Conservation (phyloP, 2,888 invertebrate species). For the Plagodis dolabraria region DNA sequence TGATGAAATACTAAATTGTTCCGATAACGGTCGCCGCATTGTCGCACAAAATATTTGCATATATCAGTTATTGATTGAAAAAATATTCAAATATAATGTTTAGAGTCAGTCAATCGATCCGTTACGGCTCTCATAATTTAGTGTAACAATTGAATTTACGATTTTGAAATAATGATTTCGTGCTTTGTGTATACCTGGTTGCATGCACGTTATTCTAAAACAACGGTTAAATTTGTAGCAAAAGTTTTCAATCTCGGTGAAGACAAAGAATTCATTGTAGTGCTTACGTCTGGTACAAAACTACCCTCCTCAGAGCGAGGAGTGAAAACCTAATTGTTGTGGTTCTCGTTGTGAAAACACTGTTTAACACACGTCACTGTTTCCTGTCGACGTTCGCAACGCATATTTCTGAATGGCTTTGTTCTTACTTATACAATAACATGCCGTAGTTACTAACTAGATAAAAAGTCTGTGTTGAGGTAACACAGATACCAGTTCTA, state of each 20-base stretch:
- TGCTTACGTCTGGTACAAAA: slow-evolving; percentile 63
- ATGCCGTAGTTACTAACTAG: slow-evolving; percentile 51
- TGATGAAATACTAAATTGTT: slow-evolving; percentile 80
- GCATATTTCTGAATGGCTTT: slow-evolving; percentile 79
- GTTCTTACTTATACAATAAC: slow-evolving; percentile 77
- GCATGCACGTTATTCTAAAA: slow-evolving; percentile 38
- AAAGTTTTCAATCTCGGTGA: slow-evolving; percentile 55
- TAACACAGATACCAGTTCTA: slow-evolving; percentile 1
- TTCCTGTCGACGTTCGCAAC: slow-evolving; percentile 63
- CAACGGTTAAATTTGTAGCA: slow-evolving; percentile 24
- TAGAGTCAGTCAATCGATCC: slow-evolving; percentile 74
- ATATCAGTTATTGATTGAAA: slow-evolving; percentile 84
- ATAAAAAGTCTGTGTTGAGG: slow-evolving; percentile 39
- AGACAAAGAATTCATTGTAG: slow-evolving; percentile 62
- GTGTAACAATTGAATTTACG: slow-evolving; percentile 55
- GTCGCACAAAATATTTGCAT: slow-evolving; percentile 76
- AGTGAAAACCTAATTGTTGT: slow-evolving; percentile 77
- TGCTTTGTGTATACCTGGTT: slow-evolving; percentile 45
- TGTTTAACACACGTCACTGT: slow-evolving; percentile 74
- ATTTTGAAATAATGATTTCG: slow-evolving; percentile 64
- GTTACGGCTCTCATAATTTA: slow-evolving; percentile 76
- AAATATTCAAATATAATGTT: slow-evolving; percentile 80
- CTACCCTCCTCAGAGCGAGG: slow-evolving; percentile 68
- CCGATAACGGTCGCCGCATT: slow-evolving; percentile 80
- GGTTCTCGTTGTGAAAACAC: slow-evolving; percentile 68